Conservation (phyloP, 2,113 vertebrate species). For the Donacobius atricapilla region DNA sequence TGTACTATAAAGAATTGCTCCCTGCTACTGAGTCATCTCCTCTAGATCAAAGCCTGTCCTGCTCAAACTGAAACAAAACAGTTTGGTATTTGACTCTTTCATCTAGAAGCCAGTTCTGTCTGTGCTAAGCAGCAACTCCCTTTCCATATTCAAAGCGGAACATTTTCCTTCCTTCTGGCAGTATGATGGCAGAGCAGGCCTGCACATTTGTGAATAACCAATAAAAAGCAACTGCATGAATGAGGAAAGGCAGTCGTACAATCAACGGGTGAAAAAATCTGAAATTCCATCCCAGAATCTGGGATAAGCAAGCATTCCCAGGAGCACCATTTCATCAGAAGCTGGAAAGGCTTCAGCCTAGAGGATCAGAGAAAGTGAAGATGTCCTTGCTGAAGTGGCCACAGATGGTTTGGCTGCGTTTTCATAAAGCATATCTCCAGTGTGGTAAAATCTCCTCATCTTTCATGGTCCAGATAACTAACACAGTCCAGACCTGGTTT, state of each 20-base stretch:
- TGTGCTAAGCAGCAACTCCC: conserved; percentile 7
- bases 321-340: not conserved
- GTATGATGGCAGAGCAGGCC: not conserved
- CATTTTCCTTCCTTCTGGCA: not conserved
- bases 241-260: not conserved
- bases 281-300: not conserved
- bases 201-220: not conserved
- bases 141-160: not conserved
- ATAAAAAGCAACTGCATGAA: not conserved
- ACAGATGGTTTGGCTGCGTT: not conserved
- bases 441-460: not conserved
- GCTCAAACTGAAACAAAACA: conserved; percentile 50
- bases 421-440: not conserved
- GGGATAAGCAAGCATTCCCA: not conserved
- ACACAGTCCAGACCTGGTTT: not conserved
- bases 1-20: conserved; percentile 27
- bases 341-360: not conserved
- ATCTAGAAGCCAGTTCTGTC: conserved; percentile 31
- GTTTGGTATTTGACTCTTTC: conserved; percentile 47
- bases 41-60: conserved; percentile 44
- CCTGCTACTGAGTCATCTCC: conserved; percentile 40
- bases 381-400: not conserved
- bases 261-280: not conserved
- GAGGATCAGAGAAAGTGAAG: not conserved
- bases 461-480: not conserved